Evolutionary conservation across 2,113 vertebrate genomes (phyloP).

Genomic region (Pluvialis apricaria): DNA sequence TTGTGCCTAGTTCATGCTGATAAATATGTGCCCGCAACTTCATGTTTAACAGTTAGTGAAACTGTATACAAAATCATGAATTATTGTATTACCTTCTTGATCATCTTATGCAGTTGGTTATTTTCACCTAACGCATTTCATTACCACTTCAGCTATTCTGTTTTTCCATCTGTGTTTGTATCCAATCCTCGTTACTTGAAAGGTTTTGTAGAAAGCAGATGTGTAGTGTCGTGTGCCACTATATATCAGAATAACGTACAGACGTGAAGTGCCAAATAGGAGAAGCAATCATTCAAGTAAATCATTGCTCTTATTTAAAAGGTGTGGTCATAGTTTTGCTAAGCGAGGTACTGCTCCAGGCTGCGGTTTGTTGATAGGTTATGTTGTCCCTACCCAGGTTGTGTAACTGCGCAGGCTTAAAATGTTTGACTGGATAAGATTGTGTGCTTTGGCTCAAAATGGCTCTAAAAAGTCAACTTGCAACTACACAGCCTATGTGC

Average conservation of each 20-base stretch:
- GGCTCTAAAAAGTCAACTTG: neutral
- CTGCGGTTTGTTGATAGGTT: neutral
- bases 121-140: neutral
- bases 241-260: neutral
- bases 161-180: neutral
- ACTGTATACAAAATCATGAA: neutral
- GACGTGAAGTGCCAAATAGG: neutral
- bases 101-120: neutral
- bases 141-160: neutral
- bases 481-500: fast-evolving
- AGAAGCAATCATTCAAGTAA: neutral
- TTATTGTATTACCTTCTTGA: neutral
- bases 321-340: neutral
- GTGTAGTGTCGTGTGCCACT: neutral
- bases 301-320: neutral
- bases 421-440: neutral
- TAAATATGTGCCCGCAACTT: neutral
- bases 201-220: neutral
- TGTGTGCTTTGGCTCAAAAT: neutral
- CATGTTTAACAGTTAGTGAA: neutral
- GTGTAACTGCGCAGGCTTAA: neutral
- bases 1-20: neutral
- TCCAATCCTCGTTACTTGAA: neutral
- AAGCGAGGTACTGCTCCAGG: neutral
- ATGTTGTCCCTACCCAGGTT: neutral